These are phyloP conservation scores for Acanthosepion lycidas DNA, from an alignment of 2,888 invertebrate genomes.

Conservation along the genomic window DNA sequence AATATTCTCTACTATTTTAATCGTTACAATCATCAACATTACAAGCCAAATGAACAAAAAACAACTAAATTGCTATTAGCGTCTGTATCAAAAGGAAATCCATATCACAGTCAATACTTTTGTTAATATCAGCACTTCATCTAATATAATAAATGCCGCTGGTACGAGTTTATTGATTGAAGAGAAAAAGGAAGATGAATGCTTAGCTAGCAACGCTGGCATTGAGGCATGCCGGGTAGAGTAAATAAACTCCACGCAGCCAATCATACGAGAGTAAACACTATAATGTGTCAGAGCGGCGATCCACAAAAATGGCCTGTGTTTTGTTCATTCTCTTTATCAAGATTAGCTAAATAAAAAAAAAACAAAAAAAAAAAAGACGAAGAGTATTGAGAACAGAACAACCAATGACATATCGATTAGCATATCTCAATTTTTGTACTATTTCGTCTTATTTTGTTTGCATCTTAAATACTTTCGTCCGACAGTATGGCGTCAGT, in stretches of 20 bases:
- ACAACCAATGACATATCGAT: slow-evolving; percentile 18
- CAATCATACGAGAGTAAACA: background rate
- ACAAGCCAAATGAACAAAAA: background rate
- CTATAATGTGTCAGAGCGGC: slow-evolving; percentile 9
- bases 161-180: background rate
- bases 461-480: background rate
- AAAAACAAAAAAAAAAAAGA: background rate
- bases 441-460: background rate
- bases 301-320: background rate
- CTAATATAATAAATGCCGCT: background rate
- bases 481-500: background rate
- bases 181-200: background rate
- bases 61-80: background rate
- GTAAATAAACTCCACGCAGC: background rate
- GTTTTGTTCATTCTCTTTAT: background rate
- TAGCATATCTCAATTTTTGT: background rate
- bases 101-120: background rate
- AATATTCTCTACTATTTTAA: too few species aligned
- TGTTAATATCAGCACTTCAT: background rate
- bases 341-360: background rate
- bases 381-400: background rate
- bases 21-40: too few species aligned
- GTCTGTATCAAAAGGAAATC: background rate
- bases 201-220: background rate
- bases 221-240: background rate